phyloP scores from a whole-genome alignment of 2,113 vertebrate genomes.

The Sinocyclocheilus anshuiensis region DNA sequence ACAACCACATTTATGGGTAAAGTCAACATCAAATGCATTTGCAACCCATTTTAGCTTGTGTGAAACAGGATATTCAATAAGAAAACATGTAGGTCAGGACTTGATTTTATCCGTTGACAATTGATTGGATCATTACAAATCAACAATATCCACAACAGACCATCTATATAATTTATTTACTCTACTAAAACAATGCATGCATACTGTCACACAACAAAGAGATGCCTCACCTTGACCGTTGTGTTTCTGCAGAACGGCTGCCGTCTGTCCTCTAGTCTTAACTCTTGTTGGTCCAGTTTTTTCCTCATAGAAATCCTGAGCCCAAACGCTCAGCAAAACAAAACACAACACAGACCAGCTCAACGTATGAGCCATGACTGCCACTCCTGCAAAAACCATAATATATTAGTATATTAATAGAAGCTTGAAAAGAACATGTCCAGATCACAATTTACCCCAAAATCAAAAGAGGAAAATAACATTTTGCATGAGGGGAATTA shows the following conservation, averaged over 20 bases:
- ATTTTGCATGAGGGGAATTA: neutral
- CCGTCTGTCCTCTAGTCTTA: constrained; percentile 66
- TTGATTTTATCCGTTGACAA: neutral
- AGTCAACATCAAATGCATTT: neutral
- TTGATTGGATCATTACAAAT: neutral
- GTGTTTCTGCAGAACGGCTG: constrained; percentile 73
- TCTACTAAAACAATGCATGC: neutral
- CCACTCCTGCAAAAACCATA: constrained; percentile 59
- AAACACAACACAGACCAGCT: constrained; percentile 75
- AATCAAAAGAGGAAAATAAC: neutral
- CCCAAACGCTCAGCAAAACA: constrained; percentile 69
- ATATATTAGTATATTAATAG: neutral
- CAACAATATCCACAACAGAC: neutral
- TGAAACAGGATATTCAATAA: neutral
- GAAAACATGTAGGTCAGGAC: neutral
- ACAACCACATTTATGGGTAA: neutral
- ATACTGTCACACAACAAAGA: neutral
- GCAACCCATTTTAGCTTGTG: neutral
- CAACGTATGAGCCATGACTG: constrained; percentile 70
- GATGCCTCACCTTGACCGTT: constrained; percentile 67
- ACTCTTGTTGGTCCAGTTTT: constrained; percentile 69
- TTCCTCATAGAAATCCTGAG: constrained; percentile 77
- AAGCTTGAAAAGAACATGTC: neutral
- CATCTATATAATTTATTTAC: neutral
- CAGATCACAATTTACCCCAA: neutral